Evolutionary conservation across 2,113 vertebrate genomes (phyloP).

Genomic region (Collichthys lucidus): DNA sequence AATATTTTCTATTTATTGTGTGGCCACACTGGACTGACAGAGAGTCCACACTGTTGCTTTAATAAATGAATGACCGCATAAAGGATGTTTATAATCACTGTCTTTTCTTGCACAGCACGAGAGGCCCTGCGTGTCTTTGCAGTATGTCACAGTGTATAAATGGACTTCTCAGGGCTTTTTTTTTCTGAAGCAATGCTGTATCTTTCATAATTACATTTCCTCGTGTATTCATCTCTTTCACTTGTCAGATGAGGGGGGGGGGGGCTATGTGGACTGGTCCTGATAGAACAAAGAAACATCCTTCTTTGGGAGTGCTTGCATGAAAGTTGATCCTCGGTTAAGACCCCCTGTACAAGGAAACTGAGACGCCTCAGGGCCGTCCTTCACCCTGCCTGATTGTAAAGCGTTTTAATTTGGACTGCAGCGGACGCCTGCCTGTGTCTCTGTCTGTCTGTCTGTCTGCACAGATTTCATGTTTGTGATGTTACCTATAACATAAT

Average conservation of each 20-base stretch:
- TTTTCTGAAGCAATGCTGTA: constrained; percentile 23
- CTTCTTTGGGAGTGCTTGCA: constrained; percentile 73
- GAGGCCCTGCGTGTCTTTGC: constrained; percentile 13
- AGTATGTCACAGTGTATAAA: not conserved
- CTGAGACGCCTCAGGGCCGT: constrained; percentile 74
- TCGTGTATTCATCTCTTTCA: constrained; percentile 27
- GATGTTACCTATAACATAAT: not conserved
- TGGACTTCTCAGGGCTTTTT: constrained; percentile 1
- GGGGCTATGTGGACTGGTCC: constrained; percentile 38
- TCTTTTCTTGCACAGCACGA: not conserved
- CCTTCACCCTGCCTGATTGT: constrained; percentile 76
- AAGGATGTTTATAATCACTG: not conserved
- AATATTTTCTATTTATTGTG: constrained; percentile 39
- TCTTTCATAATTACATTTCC: constrained; percentile 49
- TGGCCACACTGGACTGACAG: not conserved
- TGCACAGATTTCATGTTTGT: not conserved
- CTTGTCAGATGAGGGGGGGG: not conserved
- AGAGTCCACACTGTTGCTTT: not conserved
- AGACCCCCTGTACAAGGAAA: constrained; percentile 77
- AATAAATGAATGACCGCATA: not conserved
- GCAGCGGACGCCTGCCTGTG: constrained; percentile 45
- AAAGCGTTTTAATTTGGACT: constrained; percentile 73
- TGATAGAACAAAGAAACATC: constrained; percentile 78
- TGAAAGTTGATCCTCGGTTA: constrained; percentile 82
- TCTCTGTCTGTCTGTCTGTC: constrained; percentile 1